Percentiles rank a stretch among this genome's conserved stretches.
These are phyloP conservation scores for Xestia sexstrigata DNA, from an alignment of 2,888 invertebrate species.

Conservation along the genomic window DNA sequence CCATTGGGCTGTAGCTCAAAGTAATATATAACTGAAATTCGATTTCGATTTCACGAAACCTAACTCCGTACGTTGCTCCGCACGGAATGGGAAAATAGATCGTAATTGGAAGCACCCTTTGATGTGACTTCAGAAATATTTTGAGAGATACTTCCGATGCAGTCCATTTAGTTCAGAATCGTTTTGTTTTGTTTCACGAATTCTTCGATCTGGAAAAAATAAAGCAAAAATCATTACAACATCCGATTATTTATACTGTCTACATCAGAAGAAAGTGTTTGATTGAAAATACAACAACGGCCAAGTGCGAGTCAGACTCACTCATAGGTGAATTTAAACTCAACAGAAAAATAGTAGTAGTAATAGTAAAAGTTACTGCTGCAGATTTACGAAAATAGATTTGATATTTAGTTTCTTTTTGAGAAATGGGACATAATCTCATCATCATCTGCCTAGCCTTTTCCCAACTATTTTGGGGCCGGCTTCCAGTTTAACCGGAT, in stretches of 20 bases:
- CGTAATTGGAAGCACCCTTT: constrained; percentile 18
- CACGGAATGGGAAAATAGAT: neutral
- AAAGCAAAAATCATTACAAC: neutral
- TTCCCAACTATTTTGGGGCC: too few relatives aligned
- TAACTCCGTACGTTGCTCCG: neutral
- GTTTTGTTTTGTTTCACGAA: neutral
- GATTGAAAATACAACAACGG: neutral
- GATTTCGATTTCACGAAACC: constrained; percentile 17
- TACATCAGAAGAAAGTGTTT: neutral
- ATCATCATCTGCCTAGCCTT: too few relatives aligned
- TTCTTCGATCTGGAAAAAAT: neutral
- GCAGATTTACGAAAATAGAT: too few relatives aligned
- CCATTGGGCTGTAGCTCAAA: neutral
- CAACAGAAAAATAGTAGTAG: too few relatives aligned
- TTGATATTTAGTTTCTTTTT: too few relatives aligned
- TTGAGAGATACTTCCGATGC: neutral
- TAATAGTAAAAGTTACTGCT: too few relatives aligned
- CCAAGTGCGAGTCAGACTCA: neutral
- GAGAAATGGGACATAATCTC: too few relatives aligned
- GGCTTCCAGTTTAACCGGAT: too few relatives aligned
- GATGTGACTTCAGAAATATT: neutral
- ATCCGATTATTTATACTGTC: neutral
- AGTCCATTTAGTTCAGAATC: neutral
- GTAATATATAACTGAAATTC: neutral
- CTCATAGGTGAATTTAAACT: too few relatives aligned